phyloP scores from a whole-genome alignment of 2,888 invertebrate genomes.

The Anarsia innoxiella region DNA sequence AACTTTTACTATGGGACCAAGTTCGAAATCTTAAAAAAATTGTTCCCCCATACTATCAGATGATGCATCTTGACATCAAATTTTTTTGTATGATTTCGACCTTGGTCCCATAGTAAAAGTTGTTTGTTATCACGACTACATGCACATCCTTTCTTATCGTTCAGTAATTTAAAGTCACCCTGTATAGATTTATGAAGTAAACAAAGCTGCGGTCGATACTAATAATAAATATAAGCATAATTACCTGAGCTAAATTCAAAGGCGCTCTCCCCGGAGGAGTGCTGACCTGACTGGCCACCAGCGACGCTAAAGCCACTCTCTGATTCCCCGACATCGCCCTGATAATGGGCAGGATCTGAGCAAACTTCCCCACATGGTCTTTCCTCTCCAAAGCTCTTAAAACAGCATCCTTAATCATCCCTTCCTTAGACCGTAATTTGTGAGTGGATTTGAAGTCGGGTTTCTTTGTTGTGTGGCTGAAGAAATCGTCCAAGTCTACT shows the following conservation, averaged over 20 bases:
- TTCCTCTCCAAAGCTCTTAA: constrained; percentile 74
- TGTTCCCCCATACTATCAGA: no score
- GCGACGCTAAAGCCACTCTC: constrained; percentile 75
- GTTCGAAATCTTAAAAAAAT: no score
- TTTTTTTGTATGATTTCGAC: no score
- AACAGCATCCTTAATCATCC: constrained; percentile 69
- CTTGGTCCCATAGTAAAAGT: no score
- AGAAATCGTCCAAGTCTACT: constrained; percentile 38
- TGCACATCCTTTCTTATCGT: no score
- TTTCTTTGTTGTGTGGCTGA: constrained; percentile 32
- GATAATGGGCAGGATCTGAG: constrained; percentile 78
- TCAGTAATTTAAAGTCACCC: no score
- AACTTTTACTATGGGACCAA: no score
- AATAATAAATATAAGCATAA: no score
- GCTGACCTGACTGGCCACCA: constrained; percentile 77
- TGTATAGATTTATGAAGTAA: no score
- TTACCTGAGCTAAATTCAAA: constrained; percentile 76
- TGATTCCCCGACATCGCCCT: constrained; percentile 78
- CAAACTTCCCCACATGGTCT: constrained; percentile 75
- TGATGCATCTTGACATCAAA: no score
- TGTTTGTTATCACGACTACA: no score
- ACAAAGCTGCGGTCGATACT: no score
- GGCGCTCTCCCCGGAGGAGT: constrained; percentile 70
- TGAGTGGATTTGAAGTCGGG: constrained; percentile 45
- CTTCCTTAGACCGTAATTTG: constrained; percentile 53